phyloP scores from a whole-genome alignment of 92 coral and sea anemone genomes.

The Phenganax marumi region DNA sequence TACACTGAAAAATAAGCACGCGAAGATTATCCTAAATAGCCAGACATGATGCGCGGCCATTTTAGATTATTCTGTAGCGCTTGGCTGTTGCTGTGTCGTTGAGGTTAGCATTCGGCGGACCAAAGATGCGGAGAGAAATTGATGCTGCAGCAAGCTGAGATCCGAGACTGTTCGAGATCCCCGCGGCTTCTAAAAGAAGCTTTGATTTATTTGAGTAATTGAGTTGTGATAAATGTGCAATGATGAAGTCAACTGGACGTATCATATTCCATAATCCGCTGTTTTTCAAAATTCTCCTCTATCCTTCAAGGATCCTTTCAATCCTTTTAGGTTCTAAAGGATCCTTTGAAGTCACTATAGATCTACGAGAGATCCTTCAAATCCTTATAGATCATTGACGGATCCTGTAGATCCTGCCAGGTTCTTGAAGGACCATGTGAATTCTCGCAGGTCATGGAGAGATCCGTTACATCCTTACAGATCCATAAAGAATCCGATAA shows the following conservation, averaged over 20 bases:
- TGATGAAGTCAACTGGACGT: conserved; percentile 23
- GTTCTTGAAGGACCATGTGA: no score
- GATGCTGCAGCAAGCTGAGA: conserved; percentile 10
- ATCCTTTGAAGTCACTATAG: no score
- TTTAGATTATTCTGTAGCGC: conserved; percentile 1
- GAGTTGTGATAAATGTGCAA: not conserved
- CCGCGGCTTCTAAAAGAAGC: conserved; percentile 39
- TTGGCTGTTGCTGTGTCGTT: not conserved
- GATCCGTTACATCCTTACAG: no score
- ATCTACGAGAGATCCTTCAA: no score
- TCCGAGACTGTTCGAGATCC: conserved; percentile 13
- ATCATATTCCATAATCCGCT: conserved; percentile 5
- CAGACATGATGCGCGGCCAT: conserved; percentile 11
- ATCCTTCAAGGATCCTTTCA: no score
- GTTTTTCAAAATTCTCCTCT: not conserved
- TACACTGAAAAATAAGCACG: not conserved
- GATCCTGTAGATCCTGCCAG: no score
- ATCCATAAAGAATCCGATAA: no score
- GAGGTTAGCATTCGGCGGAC: conserved; percentile 5
- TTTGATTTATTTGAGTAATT: conserved; percentile 14
- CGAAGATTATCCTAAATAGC: conserved; percentile 7
- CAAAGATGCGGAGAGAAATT: not conserved
- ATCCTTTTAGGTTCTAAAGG: no score
- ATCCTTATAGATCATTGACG: no score
- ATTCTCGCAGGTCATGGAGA: no score